Evolutionary conservation across 2,797 vertebrate species (phyloP), one percentile per base, ranked within the genome.

Genomic region (Rhinophrynus dorsalis): DNA sequence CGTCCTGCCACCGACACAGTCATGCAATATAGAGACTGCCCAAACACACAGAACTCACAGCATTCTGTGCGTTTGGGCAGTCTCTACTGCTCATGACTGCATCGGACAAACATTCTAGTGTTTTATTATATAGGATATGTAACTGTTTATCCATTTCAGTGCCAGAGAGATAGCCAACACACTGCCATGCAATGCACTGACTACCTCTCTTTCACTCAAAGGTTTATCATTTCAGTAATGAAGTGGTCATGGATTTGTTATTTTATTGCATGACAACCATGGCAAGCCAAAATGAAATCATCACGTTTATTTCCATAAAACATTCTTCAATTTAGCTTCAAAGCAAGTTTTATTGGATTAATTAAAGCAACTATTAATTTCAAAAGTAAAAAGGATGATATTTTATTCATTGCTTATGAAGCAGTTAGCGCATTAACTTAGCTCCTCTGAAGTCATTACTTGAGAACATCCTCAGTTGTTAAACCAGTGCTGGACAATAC

Each of bases 401-500:
- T 83, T 81, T 82, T 79, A 80, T 82, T 84, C 67, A 79, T 76
- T 78, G 75, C 68, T 47, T 75, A 13, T 76, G 74, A 79, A 76
- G 56, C 81, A 77, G 59, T 78, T 80, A 87, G 67, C 78, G 74
- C 80, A 79, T 81, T 82, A 83, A 80, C 78, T 80, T 77, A 75
- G 77, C 61, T 67, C 76, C 79, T 78, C 77, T 75, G 79, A 85
- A 77, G 81, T 72, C 84, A 82, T 80, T 84, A 84, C 82, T 81
- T 79, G 77, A 80, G 58, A 76, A 67, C 71, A 81, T 75, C 82
- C 77, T 75, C 64, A 77, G 77, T 85, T 83, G 79, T 78, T 84
- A 86, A 86, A 85, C 85, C 84, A 85, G 83, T 83, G 82, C 88
- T 80, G 82, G 85, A 93, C 90, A 92, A 89, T 87, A 13, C n/a